Percentiles rank a stretch among this genome's conserved stretches.
Evolutionary conservation across 2,113 vertebrate species (phyloP).

Genomic region (Lucifuga dentata): DNA sequence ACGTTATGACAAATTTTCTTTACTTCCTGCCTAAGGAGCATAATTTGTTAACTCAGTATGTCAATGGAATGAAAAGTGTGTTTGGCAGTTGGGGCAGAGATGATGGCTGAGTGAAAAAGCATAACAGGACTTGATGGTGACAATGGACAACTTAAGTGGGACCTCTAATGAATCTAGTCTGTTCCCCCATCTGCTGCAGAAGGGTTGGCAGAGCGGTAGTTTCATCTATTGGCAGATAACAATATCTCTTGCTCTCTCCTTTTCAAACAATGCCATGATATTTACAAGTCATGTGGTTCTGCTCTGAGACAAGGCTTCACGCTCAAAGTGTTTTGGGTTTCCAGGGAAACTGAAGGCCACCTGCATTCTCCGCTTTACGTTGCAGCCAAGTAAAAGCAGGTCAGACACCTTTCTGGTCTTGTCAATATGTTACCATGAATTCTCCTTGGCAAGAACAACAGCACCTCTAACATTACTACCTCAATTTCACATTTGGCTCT

Average conservation of each 20-base stretch:
- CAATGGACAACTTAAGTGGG: constrained; percentile 31
- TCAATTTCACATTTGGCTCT: constrained; percentile 51
- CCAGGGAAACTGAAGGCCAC: constrained; percentile 75
- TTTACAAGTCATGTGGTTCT: constrained; percentile 34
- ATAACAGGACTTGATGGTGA: constrained; percentile 26
- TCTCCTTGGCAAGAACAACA: constrained; percentile 30
- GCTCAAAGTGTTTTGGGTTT: constrained; percentile 58
- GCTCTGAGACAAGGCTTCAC: constrained; percentile 35
- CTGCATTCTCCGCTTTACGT: constrained; percentile 65
- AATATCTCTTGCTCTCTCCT: not conserved
- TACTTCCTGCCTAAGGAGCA: constrained; percentile 53
- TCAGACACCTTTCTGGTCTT: constrained; percentile 65
- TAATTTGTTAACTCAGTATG: constrained; percentile 65
- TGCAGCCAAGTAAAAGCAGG: constrained; percentile 70
- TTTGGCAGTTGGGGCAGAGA: constrained; percentile 11
- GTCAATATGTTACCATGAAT: constrained; percentile 74
- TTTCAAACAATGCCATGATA: constrained; percentile 39
- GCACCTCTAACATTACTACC: constrained; percentile 16
- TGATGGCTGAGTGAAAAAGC: constrained; percentile 27
- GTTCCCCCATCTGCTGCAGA: not conserved
- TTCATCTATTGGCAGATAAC: constrained; percentile 18
- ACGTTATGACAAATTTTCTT: constrained; percentile 64
- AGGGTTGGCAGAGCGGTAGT: not conserved
- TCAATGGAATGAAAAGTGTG: constrained; percentile 45
- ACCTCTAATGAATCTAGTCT: constrained; percentile 13